Base-by-base conservation (phyloP, 2,113 vertebrate species). In the Cyanoderma ruficeps region DNA sequence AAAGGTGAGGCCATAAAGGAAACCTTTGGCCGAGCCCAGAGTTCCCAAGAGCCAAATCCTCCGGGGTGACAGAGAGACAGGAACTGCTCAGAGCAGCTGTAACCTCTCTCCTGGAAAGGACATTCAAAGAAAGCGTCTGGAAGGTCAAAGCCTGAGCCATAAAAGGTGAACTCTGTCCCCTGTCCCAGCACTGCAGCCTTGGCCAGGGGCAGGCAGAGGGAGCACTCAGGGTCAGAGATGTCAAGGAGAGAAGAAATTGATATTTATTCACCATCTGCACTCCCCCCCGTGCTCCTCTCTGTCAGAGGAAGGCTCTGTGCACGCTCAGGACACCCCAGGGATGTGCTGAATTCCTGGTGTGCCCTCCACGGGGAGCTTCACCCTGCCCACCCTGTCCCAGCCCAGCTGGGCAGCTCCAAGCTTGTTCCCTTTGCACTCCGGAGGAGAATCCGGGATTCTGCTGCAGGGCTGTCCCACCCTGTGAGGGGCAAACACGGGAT, bases 1-100 rank as follows among this genome's bases (percentile, higher is more conserved):
- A 84, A 95, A 94, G 95, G 68, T 93, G 10, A 80, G 23, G 79
- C 68, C 55, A 63, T 93, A 95, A 92, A 95, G 47, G 19, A 41
- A 93, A 94, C 86, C 93, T 95, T 89, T 89, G 90, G 39, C 42
- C 5, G 0, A 77, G 63, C 14, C 44, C 80, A 63, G n/a, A 47
- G 35, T 7, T 79, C 15, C 37, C 10, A 55, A 41, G 65, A 89
- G 27, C 41, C 3, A 7, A 49, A 21, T 60, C 37, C 59, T 90
- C 33, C 64, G 56, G 75, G 55, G 49, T n/a, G 8, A 5, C n/a
- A 11, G 41, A 57, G 85, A 64, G 57, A 63, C 33, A 56, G 68
- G 53, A 93, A 24, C 4, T 30, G 37, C 30, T 60, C 35, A 22
- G 25, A 3, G 31, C 60, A 52, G 17, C 59, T 77, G 41, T 37